Evolutionary conservation across 2,797 vertebrate species (phyloP), one percentile per base, ranked within the genome.

Genomic region (Valencia hispanica): DNA sequence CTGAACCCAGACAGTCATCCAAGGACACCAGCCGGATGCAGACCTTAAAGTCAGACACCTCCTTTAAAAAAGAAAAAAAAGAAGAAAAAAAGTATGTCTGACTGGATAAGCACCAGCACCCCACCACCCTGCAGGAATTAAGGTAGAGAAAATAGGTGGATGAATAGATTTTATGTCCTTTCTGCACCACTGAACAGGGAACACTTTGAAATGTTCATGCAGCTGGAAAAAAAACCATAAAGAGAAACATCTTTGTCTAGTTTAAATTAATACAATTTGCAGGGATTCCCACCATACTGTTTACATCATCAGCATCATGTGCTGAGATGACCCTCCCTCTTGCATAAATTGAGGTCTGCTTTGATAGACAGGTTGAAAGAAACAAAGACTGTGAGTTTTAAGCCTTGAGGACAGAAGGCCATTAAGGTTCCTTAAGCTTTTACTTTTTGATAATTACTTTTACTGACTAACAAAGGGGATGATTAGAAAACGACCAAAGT

Each of bases 11-110:
- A 87, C 82, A 79, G 89, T 79, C 84, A 61, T 80, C 77, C 73
- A 75, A 81, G 84, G 87, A 84, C 27, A 81, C 63, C 75, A 82
- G 79, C 27, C 79, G 76, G 75, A 41, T 79, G 78, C 74, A 48
- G 79, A 78, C 75, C 84, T 88, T 66, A 84, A 89, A 84, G 87
- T 88, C 85, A 79, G 79, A 68, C 84, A 75, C 48, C 50, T 72
- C 79, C 39, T 77, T 84, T 80, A 59, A 43, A 25, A 61, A 61
- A 63, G 30, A 41, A n/a, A 53, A 43, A 22, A 50, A n/a, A 57
- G 30, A 30, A 30, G 55, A 22, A 50, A n/a, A 57, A 57, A 30
- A 30, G 55, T n/a, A 41, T 39, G 39, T 27, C 63, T 25, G 22
- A 41, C 63, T 41, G 36, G 22, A 41, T 15, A 41, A 36, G 11